phyloP scores from a whole-genome alignment of 2,797 vertebrate species.

The Emydoidea blandingii region DNA sequence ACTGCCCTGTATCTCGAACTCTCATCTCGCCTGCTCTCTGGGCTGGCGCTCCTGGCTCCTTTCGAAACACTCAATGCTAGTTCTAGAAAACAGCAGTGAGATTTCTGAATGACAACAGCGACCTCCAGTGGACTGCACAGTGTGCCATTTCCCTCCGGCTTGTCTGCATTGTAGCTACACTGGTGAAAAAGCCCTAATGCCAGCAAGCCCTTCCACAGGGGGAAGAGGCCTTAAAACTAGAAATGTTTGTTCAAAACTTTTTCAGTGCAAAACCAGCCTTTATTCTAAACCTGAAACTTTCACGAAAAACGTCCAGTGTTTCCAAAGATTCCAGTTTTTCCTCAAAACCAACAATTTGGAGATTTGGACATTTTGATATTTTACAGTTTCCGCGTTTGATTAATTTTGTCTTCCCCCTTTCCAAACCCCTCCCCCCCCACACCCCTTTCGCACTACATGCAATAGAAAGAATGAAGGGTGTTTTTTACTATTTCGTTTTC shows the following conservation, averaged over 20 bases:
- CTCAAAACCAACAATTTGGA: background rate
- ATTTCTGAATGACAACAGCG: conserved; percentile 36
- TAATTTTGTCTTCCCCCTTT: background rate
- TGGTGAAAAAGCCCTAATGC: background rate
- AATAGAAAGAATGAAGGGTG: background rate
- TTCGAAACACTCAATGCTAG: rapidly evolving
- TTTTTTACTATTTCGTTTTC: background rate
- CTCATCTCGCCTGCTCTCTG: rapidly evolving
- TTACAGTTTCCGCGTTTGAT: background rate
- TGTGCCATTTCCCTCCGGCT: background rate
- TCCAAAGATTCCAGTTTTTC: background rate
- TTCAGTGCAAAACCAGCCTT: background rate
- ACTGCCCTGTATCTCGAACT: rapidly evolving
- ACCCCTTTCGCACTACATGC: background rate
- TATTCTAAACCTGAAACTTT: background rate
- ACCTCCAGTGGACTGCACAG: conserved; percentile 54
- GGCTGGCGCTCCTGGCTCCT: background rate
- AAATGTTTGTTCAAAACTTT: background rate
- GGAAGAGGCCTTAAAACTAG: background rate
- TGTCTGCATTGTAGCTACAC: background rate
- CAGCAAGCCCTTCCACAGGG: background rate
- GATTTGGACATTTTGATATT: background rate
- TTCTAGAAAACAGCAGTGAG: rapidly evolving
- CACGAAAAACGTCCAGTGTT: background rate
- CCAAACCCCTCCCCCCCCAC: too few relatives aligned